Percentiles rank a stretch among this genome's conserved stretches.
Conservation (phyloP, 2,113 vertebrate species). For the Gyps fulvus region DNA sequence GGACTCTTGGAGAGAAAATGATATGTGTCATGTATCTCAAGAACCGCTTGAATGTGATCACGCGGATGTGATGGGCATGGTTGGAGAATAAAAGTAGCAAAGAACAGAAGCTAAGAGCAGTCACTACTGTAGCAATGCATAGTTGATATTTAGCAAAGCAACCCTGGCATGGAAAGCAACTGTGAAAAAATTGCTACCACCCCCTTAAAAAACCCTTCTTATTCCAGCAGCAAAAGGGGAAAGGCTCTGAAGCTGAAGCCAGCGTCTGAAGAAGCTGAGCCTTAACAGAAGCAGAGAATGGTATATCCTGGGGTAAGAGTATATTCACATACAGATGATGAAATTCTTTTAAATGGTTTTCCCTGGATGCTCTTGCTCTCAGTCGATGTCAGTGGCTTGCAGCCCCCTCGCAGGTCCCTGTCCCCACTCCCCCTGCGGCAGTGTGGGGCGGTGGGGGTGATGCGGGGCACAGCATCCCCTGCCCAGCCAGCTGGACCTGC, state of each 20-base stretch:
- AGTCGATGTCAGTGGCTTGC: rapidly evolving
- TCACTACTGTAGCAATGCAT: rapidly evolving
- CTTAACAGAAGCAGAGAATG: background rate
- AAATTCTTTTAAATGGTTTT: background rate
- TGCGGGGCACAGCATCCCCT: background rate
- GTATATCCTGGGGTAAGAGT: too few species aligned
- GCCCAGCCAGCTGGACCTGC: background rate
- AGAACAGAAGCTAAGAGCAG: background rate
- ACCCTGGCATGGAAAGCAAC: background rate
- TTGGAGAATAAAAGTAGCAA: background rate
- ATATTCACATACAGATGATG: rapidly evolving
- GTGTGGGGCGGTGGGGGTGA: background rate
- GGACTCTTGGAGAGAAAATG: background rate
- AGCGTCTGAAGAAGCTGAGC: background rate
- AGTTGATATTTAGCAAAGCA: background rate
- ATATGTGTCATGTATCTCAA: background rate
- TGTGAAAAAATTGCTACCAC: background rate
- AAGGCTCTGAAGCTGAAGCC: background rate
- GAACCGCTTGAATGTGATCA: background rate
- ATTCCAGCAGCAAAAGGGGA: background rate
- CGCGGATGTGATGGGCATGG: background rate
- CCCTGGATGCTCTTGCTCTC: background rate
- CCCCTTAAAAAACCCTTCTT: rapidly evolving
- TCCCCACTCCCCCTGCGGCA: background rate
- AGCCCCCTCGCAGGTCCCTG: background rate